Conservation (phyloP, 2,888 invertebrate genomes). For the Acanthosepion pharaonis region DNA sequence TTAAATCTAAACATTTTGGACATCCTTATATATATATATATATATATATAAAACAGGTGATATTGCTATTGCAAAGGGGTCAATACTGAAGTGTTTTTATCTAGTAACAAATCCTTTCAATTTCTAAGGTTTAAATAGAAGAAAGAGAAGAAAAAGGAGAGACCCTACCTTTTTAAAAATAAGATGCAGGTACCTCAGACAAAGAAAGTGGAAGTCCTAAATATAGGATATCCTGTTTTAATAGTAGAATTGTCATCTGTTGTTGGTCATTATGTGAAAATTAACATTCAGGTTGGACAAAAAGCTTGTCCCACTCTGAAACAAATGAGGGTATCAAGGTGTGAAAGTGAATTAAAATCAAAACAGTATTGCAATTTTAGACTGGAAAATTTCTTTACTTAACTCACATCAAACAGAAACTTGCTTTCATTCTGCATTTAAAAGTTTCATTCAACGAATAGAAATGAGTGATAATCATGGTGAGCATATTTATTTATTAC, state of each 20-base stretch:
- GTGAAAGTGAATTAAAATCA: background rate
- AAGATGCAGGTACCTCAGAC: background rate
- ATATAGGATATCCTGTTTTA: too few relatives aligned
- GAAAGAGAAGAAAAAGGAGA: background rate
- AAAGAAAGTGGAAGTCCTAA: background rate
- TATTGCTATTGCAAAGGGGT: too few relatives aligned
- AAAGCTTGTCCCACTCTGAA: background rate
- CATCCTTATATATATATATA: too few relatives aligned
- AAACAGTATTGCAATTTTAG: background rate
- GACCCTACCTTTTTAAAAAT: background rate
- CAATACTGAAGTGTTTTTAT: too few relatives aligned
- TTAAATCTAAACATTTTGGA: too few relatives aligned
- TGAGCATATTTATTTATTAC: background rate
- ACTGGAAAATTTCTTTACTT: background rate
- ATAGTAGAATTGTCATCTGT: too few relatives aligned
- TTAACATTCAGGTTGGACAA: background rate
- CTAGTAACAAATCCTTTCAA: too few relatives aligned
- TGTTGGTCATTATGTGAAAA: too few relatives aligned
- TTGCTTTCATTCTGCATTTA: background rate
- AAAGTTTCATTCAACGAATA: background rate
- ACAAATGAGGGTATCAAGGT: background rate
- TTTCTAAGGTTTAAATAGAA: background rate
- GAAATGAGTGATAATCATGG: background rate
- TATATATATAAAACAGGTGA: too few relatives aligned
- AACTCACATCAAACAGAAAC: too few relatives aligned